These are phyloP conservation scores for Meta bourneti DNA, from an alignment of 2,888 invertebrate species.

Conservation along the genomic window DNA sequence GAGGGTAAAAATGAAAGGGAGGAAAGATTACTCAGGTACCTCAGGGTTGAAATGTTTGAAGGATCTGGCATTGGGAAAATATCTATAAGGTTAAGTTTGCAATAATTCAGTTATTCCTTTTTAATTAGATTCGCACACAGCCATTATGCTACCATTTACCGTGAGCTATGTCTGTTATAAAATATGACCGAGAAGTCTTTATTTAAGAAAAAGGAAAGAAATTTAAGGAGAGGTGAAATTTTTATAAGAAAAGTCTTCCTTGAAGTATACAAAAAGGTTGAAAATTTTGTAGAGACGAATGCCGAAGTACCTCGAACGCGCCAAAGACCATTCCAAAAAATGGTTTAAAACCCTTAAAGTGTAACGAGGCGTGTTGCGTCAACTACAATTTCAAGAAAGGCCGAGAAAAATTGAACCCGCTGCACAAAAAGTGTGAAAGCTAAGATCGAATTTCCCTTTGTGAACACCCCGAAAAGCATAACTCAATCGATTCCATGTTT, in stretches of 20 bases:
- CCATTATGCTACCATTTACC: too few relatives aligned
- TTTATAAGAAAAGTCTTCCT: background rate
- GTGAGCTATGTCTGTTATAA: too few relatives aligned
- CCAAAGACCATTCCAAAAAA: background rate
- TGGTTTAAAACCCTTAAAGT: background rate
- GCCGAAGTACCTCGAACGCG: background rate
- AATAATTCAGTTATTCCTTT: too few relatives aligned
- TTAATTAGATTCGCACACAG: too few relatives aligned
- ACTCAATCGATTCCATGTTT: constrained; percentile 48
- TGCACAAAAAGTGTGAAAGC: constrained; percentile 42
- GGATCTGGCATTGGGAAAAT: too few relatives aligned
- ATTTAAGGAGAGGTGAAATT: background rate
- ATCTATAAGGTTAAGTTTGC: too few relatives aligned
- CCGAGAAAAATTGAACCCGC: constrained; percentile 47
- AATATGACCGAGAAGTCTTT: too few relatives aligned
- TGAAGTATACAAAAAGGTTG: background rate
- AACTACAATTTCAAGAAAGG: constrained; percentile 19
- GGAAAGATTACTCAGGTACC: too few relatives aligned
- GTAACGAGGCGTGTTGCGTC: background rate
- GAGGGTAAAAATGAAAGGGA: too few relatives aligned
- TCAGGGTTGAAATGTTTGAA: too few relatives aligned
- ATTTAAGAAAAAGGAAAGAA: background rate
- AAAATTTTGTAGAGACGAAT: background rate
- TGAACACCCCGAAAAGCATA: constrained; percentile 43
- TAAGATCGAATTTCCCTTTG: constrained; percentile 66